Base-by-base conservation (phyloP, 2,113 vertebrate species). In the Pelmatolapia mariae region DNA sequence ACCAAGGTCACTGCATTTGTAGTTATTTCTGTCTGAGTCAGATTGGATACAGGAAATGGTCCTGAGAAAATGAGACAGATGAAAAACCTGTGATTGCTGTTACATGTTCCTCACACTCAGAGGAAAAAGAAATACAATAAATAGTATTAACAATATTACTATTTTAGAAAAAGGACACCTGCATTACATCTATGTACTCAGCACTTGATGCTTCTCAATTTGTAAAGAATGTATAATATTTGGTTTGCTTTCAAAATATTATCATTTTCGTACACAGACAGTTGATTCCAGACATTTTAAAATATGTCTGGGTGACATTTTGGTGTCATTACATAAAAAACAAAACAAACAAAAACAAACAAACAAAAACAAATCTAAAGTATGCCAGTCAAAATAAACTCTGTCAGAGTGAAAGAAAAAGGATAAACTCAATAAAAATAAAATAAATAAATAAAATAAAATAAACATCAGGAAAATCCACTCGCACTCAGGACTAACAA, bases 1-100 rank as follows among this genome's bases (percentile, higher is more conserved):
- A n/a, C n/a, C n/a, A n/a, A n/a, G n/a, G n/a, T n/a, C n/a, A n/a
- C n/a, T n/a, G n/a, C n/a, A n/a, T n/a, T 43, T 26, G 89, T 85
- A 83, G 89, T 91, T 59, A 94, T 91, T 54, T 82, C 7, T 47
- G 63, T 22, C 18, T 22, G 10, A 3, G 1, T 71, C 79, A 94
- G 85, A 4, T 10, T 4, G 3, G n/a, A 89, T 24, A 93, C 93
- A 45, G 83, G 0, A 82, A 83, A 26, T 2, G 95, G 94, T 76
- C 53, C 95, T 95, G 87, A 56, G 11, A 56, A 79, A 86, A 83
- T 2, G 45, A 89, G 18, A 79, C 43, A 86, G 22, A 85, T 5
- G 36, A 56, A 78, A 78, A 78, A 50, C 43, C 43, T 78, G 40
- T 76, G 24, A 47, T 29, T 76, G 40, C 71, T 19, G 24, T 3